Conservation (phyloP, 35 echinoderm and acorn worm species). For the Eucidaris tribuloides region DNA sequence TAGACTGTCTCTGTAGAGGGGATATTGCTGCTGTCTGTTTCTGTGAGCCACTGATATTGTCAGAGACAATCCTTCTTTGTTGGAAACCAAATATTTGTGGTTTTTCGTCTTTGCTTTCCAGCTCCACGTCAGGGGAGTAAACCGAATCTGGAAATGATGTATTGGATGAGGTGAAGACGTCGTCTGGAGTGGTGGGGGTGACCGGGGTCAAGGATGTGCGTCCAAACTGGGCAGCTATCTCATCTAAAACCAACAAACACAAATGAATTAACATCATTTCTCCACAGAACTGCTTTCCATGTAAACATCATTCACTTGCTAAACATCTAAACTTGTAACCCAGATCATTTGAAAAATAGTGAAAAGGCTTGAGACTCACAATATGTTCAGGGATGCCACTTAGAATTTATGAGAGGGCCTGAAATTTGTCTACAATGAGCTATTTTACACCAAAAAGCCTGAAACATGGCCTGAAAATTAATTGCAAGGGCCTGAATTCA, state of each 20-base stretch:
- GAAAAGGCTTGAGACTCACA: not conserved
- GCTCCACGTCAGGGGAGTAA: not conserved
- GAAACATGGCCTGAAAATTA: too few species aligned
- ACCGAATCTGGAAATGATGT: too few species aligned
- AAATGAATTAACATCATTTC: too few species aligned
- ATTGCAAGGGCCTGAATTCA: too few species aligned
- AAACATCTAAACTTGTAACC: not conserved
- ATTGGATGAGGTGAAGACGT: not conserved
- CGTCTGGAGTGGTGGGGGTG: not conserved
- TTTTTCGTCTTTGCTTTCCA: not conserved
- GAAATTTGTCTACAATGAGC: too few species aligned
- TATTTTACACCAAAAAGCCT: too few species aligned
- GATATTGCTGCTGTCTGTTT: slow-evolving; percentile 20
- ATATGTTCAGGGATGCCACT: not conserved
- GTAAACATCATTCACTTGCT: not conserved
- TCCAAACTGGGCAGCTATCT: not conserved
- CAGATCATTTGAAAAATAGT: not conserved
- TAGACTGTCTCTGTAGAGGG: not conserved
- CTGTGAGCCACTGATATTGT: not conserved
- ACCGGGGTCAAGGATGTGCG: not conserved
- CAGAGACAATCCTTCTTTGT: not conserved
- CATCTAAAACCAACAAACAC: not conserved
- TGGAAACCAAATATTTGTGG: not conserved
- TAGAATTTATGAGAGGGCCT: not conserved
- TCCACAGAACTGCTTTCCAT: not conserved